Base-by-base conservation (phyloP, 92 coral and sea anemone species). In the Palythoa grandis region DNA sequence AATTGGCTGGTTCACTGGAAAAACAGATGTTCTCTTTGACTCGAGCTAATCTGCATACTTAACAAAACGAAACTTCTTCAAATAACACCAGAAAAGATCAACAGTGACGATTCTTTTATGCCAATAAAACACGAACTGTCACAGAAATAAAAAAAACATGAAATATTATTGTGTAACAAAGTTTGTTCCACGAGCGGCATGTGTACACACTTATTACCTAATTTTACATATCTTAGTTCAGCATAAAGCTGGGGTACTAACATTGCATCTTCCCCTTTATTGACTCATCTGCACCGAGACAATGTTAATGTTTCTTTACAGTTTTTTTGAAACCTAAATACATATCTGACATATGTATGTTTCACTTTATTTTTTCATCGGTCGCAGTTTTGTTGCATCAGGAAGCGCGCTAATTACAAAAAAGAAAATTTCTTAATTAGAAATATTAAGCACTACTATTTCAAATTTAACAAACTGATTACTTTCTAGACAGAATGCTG, bases 1-100 rank as follows among this genome's bases (percentile, higher is more conserved):
- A 80, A 80, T 80, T 25, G 47, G 57, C 60, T 66, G 20, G 85
- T 80, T 80, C 74, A 80, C 65, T 35, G 58, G 74, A 1, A n/a
- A 79, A 65, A 13, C 85, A 80, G 85, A 80, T 80, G 85, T 80
- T 80, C 61, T 66, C 85, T 65, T 80, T 80, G 85, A 80, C 17
- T 22, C 73, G 4, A 43, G 84, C 84, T 79, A 79, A 79, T 79
- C 73, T 79, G 19, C 84, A 79, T 79, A 61, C 73, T 61, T 79
- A 79, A 79, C 85, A 66, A 80, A 80, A 80, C 85, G 85, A 66
- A 70, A 70, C 72, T 74, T 9, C 85, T 66, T 47, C 47, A 66
- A n/a, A 66, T 80, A 60, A 65, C 73, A 22, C 74, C 56, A 38
- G 74, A 80, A 66, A 65, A 80, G 60, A 43, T 80, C 74, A 80